A percentile compares a stretch with the other conserved stretches of the same genome.
Evolutionary conservation across 2,888 invertebrate species (phyloP).

Genomic region (Pilophorus perplexus): DNA sequence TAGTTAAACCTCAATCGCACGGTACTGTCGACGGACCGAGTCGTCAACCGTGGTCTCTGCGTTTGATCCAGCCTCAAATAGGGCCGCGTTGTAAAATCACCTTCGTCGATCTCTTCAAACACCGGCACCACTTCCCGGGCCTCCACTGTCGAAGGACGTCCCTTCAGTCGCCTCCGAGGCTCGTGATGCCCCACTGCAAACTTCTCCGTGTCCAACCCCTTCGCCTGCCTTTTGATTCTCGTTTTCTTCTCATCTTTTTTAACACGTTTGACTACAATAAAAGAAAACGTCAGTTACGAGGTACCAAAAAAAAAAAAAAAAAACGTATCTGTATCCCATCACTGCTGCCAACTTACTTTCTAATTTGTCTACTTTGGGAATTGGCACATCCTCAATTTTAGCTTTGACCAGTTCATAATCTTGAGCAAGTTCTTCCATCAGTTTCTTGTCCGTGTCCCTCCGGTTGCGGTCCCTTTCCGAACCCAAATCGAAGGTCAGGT

Average conservation of each 20-base stretch:
- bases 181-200: slow-evolving; percentile 4
- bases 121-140: slow-evolving; percentile 27
- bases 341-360: no score
- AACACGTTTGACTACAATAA: no score
- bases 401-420: slow-evolving; percentile 20
- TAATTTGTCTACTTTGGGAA: neutral
- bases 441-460: slow-evolving; percentile 17
- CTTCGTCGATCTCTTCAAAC: slow-evolving; percentile 38
- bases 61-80: slow-evolving; percentile 5
- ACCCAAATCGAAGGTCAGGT: slow-evolving; percentile 27
- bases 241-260: no score
- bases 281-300: no score
- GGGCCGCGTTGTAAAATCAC: slow-evolving; percentile 34
- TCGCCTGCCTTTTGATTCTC: neutral
- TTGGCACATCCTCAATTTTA: neutral
- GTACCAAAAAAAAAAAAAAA: no score
- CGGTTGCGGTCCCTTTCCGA: slow-evolving; percentile 16
- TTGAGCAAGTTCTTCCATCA: slow-evolving; percentile 9
- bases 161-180: neutral
- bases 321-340: no score
- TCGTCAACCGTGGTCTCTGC: slow-evolving; percentile 8
- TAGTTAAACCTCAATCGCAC: slow-evolving; percentile 16
- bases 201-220: slow-evolving; percentile 15
- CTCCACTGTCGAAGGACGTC: neutral
- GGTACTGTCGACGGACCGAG: slow-evolving; percentile 8